Percentiles rank a stretch among this genome's conserved stretches.
These are phyloP conservation scores for Erpornis zantholeuca DNA, from an alignment of 2,113 vertebrate genomes.

Conservation along the genomic window DNA sequence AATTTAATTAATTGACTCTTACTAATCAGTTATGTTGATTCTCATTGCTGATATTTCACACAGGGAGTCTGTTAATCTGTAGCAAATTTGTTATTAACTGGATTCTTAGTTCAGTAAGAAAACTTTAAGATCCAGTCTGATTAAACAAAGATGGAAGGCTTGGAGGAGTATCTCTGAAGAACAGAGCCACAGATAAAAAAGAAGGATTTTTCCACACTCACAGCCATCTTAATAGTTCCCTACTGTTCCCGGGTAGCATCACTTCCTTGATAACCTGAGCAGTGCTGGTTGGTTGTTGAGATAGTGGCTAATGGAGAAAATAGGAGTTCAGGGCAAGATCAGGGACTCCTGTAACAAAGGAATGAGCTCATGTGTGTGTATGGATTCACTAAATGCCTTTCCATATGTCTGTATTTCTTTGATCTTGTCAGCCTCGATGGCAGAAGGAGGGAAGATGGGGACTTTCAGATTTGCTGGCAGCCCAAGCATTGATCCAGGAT, in stretches of 20 bases:
- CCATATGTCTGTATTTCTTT: not conserved
- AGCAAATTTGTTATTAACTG: not conserved
- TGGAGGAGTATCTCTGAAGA: not conserved
- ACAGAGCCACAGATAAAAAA: not conserved
- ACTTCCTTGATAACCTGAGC: not conserved
- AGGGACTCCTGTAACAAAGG: not conserved
- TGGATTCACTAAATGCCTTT: not conserved
- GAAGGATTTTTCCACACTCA: not conserved
- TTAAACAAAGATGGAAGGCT: not conserved
- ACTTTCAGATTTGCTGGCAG: not conserved
- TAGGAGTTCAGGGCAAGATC: not conserved
- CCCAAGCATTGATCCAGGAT: fast-evolving
- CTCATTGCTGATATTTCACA: not conserved
- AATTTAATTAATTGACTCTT: too few species aligned
- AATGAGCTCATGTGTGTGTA: not conserved
- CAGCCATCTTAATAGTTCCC: too few species aligned
- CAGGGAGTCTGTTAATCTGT: not conserved
- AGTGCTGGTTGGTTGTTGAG: not conserved
- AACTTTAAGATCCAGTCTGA: not conserved
- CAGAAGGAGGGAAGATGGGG: not conserved
- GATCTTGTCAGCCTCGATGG: not conserved
- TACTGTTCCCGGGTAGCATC: not conserved
- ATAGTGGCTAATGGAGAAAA: not conserved
- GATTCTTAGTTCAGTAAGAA: not conserved
- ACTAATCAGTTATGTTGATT: not conserved